Conservation (phyloP, 2,888 invertebrate species). For the Stenchaetothrips biformis region DNA sequence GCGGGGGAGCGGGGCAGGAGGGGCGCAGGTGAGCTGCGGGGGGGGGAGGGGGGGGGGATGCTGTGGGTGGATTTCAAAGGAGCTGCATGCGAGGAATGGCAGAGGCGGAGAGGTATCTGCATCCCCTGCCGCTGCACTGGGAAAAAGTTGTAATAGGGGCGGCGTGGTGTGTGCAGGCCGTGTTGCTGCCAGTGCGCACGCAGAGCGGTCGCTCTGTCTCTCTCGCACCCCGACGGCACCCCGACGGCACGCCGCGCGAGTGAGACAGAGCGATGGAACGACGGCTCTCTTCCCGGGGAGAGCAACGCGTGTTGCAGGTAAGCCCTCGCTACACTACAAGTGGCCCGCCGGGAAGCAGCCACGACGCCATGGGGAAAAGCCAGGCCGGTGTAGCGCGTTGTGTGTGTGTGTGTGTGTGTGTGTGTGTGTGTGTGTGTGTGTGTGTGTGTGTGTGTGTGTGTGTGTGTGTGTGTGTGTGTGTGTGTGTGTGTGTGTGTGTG, state of each 20-base stretch:
- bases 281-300: neutral
- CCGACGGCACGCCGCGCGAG: too few relatives aligned
- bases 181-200: neutral
- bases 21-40: neutral
- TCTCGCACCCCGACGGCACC: too few relatives aligned
- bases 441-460: too few relatives aligned
- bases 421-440: neutral
- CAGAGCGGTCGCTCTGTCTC: too few relatives aligned
- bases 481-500: too few relatives aligned
- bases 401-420: neutral
- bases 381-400: neutral
- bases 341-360: neutral
- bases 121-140: neutral
- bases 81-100: too few relatives aligned
- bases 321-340: neutral
- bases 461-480: too few relatives aligned
- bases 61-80: neutral
- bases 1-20: neutral
- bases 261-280: too few relatives aligned
- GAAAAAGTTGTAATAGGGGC: constrained; percentile 20
- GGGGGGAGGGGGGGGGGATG: neutral
- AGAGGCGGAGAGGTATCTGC: neutral
- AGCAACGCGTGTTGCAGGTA: constrained; percentile 13
- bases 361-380: constrained; percentile 14
- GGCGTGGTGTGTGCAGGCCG: neutral